phyloP scores from a whole-genome alignment of 2,888 invertebrate genomes.

The Caenorhabditis sinica region DNA sequence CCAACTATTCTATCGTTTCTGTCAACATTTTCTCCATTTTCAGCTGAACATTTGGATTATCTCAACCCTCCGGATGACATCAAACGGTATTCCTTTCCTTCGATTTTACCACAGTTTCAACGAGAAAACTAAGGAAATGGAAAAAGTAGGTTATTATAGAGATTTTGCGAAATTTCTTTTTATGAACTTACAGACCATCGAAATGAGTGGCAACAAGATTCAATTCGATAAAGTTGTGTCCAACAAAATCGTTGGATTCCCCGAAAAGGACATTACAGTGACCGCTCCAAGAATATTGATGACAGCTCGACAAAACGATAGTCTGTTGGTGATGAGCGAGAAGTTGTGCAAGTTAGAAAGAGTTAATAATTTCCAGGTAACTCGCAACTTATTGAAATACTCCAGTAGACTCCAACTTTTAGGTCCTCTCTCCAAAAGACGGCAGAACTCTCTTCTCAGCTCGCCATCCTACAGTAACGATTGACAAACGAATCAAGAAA shows the following conservation, averaged over 20 bases:
- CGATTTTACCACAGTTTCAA: constrained; percentile 71
- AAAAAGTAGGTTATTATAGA: constrained; percentile 69
- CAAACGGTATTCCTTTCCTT: constrained; percentile 77
- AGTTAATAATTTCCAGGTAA: constrained; percentile 78
- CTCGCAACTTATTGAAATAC: too few relatives aligned
- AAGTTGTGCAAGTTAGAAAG: constrained; percentile 78
- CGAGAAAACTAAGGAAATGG: constrained; percentile 58
- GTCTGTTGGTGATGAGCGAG: constrained; percentile 76
- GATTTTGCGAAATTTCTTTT: too few relatives aligned
- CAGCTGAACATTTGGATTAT: constrained; percentile 80
- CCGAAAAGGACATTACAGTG: constrained; percentile 72
- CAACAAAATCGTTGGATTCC: constrained; percentile 78
- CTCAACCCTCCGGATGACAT: constrained; percentile 76
- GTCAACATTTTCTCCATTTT: too few relatives aligned
- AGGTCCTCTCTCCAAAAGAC: constrained; percentile 71
- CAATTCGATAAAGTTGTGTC: constrained; percentile 80
- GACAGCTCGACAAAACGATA: constrained; percentile 73
- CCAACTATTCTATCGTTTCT: too few relatives aligned
- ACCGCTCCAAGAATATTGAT: constrained; percentile 77
- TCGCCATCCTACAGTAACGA: constrained; percentile 79
- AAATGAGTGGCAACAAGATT: constrained; percentile 79
- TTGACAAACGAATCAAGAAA: constrained; percentile 80
- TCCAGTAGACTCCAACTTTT: background rate
- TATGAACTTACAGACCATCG: constrained; percentile 76
- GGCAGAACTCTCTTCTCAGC: constrained; percentile 81